phyloP scores from a whole-genome alignment of 2,888 invertebrate genomes.

The Ellobium chinense region DNA sequence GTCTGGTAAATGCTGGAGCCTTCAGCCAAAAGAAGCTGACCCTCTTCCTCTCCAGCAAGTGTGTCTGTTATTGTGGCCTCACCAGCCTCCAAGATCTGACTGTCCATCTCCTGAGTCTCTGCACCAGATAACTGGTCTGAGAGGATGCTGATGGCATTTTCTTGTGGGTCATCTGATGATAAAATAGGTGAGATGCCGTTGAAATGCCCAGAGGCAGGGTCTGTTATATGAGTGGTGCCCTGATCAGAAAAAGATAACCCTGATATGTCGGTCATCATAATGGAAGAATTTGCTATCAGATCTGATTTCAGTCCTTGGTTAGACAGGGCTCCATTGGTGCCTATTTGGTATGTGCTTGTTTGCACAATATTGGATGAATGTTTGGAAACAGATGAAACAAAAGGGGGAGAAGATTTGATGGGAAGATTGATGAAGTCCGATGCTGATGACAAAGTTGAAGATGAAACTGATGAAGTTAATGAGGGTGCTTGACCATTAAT shows the following conservation, averaged over 20 bases:
- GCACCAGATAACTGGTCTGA: constrained; percentile 14
- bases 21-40: constrained; percentile 48
- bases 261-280: constrained; percentile 27
- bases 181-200: constrained; percentile 22
- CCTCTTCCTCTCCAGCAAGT: constrained; percentile 45
- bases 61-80: constrained; percentile 10
- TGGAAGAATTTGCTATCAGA: neutral
- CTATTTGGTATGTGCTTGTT: neutral
- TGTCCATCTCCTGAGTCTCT: constrained; percentile 16
- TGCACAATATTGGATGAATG: constrained; percentile 1
- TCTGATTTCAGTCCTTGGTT: constrained; percentile 23
- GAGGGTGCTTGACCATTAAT: constrained; percentile 2
- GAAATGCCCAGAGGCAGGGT: neutral
- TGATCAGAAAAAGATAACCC: constrained; percentile 22
- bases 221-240: neutral
- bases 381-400: constrained; percentile 10
- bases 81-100: constrained; percentile 18
- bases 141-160: constrained; percentile 11
- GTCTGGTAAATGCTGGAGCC: constrained; percentile 70
- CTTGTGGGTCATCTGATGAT: neutral
- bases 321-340: neutral
- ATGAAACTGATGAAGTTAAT: neutral
- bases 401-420: neutral
- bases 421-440: constrained; percentile 19
- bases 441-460: neutral